Percentiles rank a stretch among this genome's conserved stretches.
Evolutionary conservation across 2,888 invertebrate genomes (phyloP).

Genomic region (Strigamia maritima): DNA sequence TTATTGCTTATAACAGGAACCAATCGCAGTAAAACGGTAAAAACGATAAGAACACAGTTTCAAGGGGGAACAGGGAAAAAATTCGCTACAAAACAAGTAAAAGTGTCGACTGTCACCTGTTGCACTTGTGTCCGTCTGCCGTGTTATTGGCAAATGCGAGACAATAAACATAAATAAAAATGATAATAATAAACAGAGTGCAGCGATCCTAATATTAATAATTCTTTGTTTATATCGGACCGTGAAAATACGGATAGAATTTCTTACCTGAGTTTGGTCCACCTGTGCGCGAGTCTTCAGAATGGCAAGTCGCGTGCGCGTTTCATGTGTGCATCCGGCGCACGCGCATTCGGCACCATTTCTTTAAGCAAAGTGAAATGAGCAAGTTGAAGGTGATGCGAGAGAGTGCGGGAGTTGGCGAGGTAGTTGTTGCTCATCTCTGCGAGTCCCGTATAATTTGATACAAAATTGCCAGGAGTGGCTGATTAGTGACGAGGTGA

Average conservation of each 20-base stretch:
- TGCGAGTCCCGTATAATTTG: background rate
- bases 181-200: background rate
- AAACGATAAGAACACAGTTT: background rate
- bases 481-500: slow-evolving; percentile 24
- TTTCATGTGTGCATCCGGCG: background rate
- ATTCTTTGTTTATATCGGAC: background rate
- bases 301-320: slow-evolving; percentile 10
- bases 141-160: background rate
- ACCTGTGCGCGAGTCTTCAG: background rate
- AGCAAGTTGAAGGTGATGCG: background rate
- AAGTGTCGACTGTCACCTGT: background rate
- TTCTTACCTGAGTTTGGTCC: background rate
- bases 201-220: background rate
- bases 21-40: slow-evolving; percentile 13
- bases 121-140: background rate
- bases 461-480: slow-evolving; percentile 12
- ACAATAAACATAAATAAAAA: background rate
- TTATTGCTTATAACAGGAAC: slow-evolving; percentile 22
- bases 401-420: background rate
- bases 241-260: background rate
- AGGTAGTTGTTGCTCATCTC: background rate
- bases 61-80: background rate
- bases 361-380: background rate
- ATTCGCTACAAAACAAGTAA: background rate
- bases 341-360: background rate